Percentiles rank a stretch among this genome's conserved stretches.
These are phyloP conservation scores for Phyto melanocephala DNA, from an alignment of 2,888 invertebrate genomes.

Conservation along the genomic window DNA sequence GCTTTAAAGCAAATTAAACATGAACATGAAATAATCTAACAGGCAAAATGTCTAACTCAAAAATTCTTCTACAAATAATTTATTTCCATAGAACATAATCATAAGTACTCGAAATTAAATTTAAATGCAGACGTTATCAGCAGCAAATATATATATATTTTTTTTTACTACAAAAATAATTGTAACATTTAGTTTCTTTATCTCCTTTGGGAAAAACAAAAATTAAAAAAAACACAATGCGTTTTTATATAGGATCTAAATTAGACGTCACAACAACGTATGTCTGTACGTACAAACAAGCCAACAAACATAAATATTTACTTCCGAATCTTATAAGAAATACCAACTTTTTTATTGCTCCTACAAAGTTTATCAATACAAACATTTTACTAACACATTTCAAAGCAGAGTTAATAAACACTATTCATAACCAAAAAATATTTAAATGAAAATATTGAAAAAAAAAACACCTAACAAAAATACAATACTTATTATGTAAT, in stretches of 20 bases:
- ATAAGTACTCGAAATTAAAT: not conserved
- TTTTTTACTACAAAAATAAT: not conserved
- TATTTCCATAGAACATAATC: not conserved
- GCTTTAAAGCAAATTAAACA: too few relatives aligned
- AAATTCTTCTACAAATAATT: too few relatives aligned
- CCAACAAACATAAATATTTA: too few relatives aligned
- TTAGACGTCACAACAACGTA: too few relatives aligned
- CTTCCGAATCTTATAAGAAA: too few relatives aligned
- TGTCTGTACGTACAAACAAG: not conserved
- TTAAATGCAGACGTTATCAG: not conserved
- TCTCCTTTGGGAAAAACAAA: not conserved
- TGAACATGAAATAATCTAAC: too few relatives aligned
- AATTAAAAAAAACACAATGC: not conserved
- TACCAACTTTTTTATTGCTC: too few relatives aligned
- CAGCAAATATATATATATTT: not conserved
- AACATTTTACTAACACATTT: too few relatives aligned
- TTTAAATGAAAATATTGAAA: slow-evolving; percentile 1
- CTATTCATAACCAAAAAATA: not conserved
- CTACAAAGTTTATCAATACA: too few relatives aligned
- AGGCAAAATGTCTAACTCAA: too few relatives aligned
- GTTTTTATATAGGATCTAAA: too few relatives aligned
- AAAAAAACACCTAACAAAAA: not conserved
- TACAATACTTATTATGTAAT: slow-evolving; percentile 15
- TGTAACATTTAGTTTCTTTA: not conserved
- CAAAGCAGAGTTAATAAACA: not conserved